Conservation (phyloP, 2,797 vertebrate genomes). For the Mus minutoides region DNA sequence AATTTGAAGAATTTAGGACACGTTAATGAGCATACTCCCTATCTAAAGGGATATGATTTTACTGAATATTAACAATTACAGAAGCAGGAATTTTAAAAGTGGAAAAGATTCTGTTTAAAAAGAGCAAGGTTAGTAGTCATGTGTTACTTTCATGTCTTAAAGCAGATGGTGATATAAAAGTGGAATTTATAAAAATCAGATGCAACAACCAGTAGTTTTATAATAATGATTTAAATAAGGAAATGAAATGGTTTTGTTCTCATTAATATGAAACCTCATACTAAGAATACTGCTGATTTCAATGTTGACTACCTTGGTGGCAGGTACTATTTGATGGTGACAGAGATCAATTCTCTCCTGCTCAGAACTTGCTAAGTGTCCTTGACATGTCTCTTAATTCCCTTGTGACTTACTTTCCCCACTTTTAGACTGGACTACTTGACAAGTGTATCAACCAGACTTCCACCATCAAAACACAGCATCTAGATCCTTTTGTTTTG, state of each 20-base stretch:
- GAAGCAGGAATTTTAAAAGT: background rate
- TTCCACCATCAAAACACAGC: background rate
- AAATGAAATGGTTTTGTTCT: background rate
- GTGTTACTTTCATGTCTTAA: background rate
- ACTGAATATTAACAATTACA: background rate
- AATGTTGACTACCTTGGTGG: background rate
- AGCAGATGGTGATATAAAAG: background rate
- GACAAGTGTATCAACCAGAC: background rate
- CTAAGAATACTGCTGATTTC: background rate
- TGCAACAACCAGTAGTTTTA: no score
- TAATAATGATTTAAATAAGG: background rate
- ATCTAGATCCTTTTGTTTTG: background rate
- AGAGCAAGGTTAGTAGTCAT: background rate
- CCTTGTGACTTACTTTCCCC: background rate
- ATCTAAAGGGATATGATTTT: background rate
- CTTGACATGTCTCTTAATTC: background rate
- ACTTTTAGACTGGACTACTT: background rate
- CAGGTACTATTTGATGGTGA: background rate
- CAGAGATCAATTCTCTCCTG: background rate
- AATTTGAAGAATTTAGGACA: constrained; percentile 15
- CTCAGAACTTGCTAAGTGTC: background rate
- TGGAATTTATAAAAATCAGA: background rate
- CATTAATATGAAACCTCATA: background rate
- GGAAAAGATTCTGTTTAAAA: background rate
- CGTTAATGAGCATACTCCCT: background rate